Evolutionary conservation across 2,797 vertebrate genomes (phyloP).

Genomic region (Balearica regulorum): DNA sequence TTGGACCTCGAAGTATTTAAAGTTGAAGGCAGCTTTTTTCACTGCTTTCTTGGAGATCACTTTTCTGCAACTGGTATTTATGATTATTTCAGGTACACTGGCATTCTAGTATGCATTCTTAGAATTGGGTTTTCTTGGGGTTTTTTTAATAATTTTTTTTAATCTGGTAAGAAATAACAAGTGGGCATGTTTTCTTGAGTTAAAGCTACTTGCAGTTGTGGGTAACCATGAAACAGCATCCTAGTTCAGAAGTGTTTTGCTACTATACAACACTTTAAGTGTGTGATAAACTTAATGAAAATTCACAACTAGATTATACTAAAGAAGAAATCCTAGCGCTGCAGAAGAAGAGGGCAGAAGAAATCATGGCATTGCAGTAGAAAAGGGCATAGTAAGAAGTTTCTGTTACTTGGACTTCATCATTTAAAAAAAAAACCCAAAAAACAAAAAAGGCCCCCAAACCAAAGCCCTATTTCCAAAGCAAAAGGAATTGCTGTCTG

Average conservation of each 20-base stretch:
- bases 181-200: not conserved
- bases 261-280: accelerated
- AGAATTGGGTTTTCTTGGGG: not conserved
- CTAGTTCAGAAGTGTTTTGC: not conserved
- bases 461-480: not conserved
- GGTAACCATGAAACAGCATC: not conserved
- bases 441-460: not conserved
- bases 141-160: not conserved
- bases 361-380: not conserved
- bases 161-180: not conserved
- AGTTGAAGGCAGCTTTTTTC: not conserved
- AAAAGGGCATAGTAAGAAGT: not conserved
- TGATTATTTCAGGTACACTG: not conserved
- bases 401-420: not conserved
- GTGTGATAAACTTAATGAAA: not conserved
- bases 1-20: not conserved
- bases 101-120: not conserved
- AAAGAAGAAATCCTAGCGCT: not conserved
- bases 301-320: not conserved
- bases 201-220: not conserved
- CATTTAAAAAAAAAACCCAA: not conserved
- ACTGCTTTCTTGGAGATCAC: not conserved
- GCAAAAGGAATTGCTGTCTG: not conserved
- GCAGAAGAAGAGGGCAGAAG: not conserved
- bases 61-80: not conserved